Conservation (phyloP, 2,888 invertebrate genomes). For the Enoplolaimus lenunculus region DNA sequence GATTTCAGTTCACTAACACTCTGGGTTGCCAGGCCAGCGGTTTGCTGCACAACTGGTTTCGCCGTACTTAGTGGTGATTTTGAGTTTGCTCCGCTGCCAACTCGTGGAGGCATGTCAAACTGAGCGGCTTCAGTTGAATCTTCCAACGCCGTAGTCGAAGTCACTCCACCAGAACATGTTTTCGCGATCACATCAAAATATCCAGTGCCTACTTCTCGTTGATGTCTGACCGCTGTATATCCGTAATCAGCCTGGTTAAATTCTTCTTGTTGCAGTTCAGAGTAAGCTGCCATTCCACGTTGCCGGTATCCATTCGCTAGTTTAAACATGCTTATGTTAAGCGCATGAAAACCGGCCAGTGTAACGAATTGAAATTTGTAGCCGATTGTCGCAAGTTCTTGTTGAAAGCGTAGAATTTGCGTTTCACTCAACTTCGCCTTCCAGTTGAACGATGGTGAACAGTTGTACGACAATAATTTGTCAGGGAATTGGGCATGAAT, state of each 20-base stretch:
- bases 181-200: slow-evolving; percentile 41
- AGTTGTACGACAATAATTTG: slow-evolving; percentile 39
- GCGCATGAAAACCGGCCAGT: slow-evolving; percentile 42
- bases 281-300: slow-evolving; percentile 39
- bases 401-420: slow-evolving; percentile 41
- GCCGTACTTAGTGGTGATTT: too few species aligned
- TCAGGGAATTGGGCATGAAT: slow-evolving; percentile 30
- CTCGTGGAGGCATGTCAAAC: too few species aligned
- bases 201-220: slow-evolving; percentile 42
- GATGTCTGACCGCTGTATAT: slow-evolving; percentile 43
- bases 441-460: slow-evolving; percentile 42
- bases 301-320: slow-evolving; percentile 39
- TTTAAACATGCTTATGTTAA: slow-evolving; percentile 41
- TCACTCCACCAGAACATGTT: slow-evolving; percentile 33
- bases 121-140: slow-evolving; percentile 42
- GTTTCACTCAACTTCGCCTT: slow-evolving; percentile 37
- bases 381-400: slow-evolving; percentile 41
- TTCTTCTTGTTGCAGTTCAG: slow-evolving; percentile 40
- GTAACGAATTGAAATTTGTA: slow-evolving; percentile 44
- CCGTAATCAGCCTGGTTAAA: slow-evolving; percentile 35
- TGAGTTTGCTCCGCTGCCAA: too few species aligned
- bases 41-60: too few species aligned
- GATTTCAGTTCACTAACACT: too few species aligned
- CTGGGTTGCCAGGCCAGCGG: too few species aligned
- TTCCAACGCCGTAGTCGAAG: slow-evolving; percentile 34